Base-by-base conservation (phyloP, 2,888 invertebrate genomes). In the Aleiodes testaceus region DNA sequence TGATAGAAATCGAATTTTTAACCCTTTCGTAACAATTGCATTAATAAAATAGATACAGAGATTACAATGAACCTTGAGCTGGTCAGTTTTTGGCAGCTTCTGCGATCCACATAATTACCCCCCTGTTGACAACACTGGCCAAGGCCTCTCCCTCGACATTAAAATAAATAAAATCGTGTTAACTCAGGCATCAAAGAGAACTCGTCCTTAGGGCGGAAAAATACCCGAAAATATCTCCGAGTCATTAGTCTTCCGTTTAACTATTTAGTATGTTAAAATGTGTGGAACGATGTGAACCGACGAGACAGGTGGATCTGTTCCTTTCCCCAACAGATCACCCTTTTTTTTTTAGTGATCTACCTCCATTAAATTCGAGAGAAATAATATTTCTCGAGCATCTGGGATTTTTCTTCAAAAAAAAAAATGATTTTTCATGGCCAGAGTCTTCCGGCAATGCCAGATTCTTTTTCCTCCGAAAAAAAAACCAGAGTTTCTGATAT, bases 61-160 rank as follows among this genome's bases (percentile, higher is more conserved):
- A 59, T 18, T 59, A 59, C 18, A 50, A 18, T 68, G 66, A 67
- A 70, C 72, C 75, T 75, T 75, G 73, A 75, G 72, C 70, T 74
- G 73, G 73, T 75, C 73, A 75, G 73, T 75, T 74, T 50, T 70
- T 75, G 74, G 75, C 75, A 74, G 53, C 52, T 18, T 72, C 69
- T 66, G 69, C 66, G 72, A 52, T 72, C 72, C 70, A 69, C 72
- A 74, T 74, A 45, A 59, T 6, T 30, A 42, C 42, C 36, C n/a
- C 14, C n/a, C 7, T 55, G 55, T 55, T 55, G 55, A 55, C 55
- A 55, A 30, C 36, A 36, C 36, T 16, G 26, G 55, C 30, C 55
- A 55, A 55, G 55, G 55, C 22, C 12, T 55, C 14, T 20, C 14
- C 14, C 4, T 49, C 49, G 49, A 49, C 14, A 49, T 49, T 14